phyloP scores from a whole-genome alignment of 2,797 vertebrate species.

The Dromococcyx pavoninus region DNA sequence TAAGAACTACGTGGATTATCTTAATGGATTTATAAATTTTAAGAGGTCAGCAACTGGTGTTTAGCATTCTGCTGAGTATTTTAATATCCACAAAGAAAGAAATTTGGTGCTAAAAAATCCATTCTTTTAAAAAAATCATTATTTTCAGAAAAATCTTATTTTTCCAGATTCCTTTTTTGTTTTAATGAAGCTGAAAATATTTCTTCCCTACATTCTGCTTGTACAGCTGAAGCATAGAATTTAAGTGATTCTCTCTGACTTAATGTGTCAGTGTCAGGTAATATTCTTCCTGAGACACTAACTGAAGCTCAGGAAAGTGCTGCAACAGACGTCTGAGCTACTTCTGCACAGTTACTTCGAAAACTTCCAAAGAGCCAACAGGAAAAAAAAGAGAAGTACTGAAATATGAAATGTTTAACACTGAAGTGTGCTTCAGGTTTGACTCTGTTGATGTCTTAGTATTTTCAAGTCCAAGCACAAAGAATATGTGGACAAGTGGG shows the following conservation, averaged over 20 bases:
- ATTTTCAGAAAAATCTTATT: neutral
- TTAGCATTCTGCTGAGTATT: neutral
- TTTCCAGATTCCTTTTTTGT: neutral
- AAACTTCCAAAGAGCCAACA: neutral
- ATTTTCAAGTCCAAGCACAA: neutral
- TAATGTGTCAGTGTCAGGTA: neutral
- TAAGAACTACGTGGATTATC: neutral
- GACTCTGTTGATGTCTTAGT: neutral
- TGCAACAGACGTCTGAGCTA: neutral
- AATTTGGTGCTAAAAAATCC: neutral
- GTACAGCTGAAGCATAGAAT: neutral
- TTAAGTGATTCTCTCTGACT: neutral
- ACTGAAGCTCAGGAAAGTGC: neutral
- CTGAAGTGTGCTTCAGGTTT: neutral
- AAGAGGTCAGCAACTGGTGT: neutral
- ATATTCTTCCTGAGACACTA: neutral
- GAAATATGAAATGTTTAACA: constrained; percentile 10
- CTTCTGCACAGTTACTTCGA: neutral
- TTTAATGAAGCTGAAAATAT: constrained; percentile 12
- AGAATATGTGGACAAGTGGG: neutral
- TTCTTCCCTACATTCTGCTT: neutral
- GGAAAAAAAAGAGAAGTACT: neutral
- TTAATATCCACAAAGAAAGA: neutral
- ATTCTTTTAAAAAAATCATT: neutral
- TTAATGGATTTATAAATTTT: neutral